These are phyloP conservation scores for Heliconius ethilla DNA, from an alignment of 2,888 invertebrate genomes.

Conservation along the genomic window DNA sequence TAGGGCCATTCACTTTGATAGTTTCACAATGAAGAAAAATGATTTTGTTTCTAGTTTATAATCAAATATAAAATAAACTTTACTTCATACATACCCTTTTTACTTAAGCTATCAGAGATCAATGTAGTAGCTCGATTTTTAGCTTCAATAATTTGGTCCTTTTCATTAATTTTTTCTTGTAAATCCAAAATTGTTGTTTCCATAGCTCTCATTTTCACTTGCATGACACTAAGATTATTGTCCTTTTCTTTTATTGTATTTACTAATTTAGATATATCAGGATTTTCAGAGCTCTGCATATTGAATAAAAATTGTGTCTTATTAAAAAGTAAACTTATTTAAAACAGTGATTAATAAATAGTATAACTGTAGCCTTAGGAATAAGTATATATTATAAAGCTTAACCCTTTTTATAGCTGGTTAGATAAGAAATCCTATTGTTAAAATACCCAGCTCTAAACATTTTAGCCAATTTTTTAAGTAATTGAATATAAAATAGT, in stretches of 20 bases:
- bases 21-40: too few species aligned
- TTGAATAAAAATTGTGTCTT: slow-evolving; percentile 3
- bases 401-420: background rate
- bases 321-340: background rate
- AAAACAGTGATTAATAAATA: background rate
- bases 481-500: too few species aligned
- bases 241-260: slow-evolving; percentile 84
- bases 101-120: slow-evolving; percentile 87
- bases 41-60: background rate
- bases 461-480: too few species aligned
- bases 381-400: background rate
- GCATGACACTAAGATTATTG: slow-evolving; percentile 69
- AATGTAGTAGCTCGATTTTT: slow-evolving; percentile 89
- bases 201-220: slow-evolving; percentile 82
- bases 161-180: slow-evolving; percentile 91
- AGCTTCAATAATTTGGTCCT: slow-evolving; percentile 91
- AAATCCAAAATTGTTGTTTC: slow-evolving; percentile 90
- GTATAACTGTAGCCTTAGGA: background rate
- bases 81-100: slow-evolving; percentile 71
- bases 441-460: too few species aligned
- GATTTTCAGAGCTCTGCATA: slow-evolving; percentile 67
- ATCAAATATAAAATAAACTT: background rate
- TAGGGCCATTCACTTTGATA: too few species aligned
- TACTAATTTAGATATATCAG: slow-evolving; percentile 78
- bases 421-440: too few species aligned